Conservation (phyloP, 2,888 invertebrate genomes). For the Cosmia pyralina region DNA sequence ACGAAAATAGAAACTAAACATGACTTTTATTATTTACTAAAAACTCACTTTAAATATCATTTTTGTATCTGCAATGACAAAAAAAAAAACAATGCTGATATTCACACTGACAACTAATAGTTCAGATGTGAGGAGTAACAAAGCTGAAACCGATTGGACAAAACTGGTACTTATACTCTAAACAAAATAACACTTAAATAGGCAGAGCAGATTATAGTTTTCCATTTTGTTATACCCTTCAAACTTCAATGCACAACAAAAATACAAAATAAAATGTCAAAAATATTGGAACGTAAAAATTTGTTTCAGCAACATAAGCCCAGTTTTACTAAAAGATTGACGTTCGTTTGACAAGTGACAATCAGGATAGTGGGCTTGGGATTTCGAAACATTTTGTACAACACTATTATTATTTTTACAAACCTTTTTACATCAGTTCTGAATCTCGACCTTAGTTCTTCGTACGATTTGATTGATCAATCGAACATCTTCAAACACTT, state of each 20-base stretch:
- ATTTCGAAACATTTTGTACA: constrained; percentile 68
- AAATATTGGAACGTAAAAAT: constrained; percentile 10
- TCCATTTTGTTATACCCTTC: no score
- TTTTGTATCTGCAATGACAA: background rate
- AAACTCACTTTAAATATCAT: background rate
- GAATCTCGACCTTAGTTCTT: constrained; percentile 18
- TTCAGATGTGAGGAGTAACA: background rate
- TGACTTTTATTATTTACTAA: background rate
- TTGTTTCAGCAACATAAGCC: constrained; percentile 21
- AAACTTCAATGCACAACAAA: constrained; percentile 7
- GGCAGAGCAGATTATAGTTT: background rate
- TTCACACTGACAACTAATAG: background rate
- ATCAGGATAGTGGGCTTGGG: constrained; percentile 39
- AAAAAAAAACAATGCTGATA: background rate
- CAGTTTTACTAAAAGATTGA: constrained; percentile 41
- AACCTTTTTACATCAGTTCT: constrained; percentile 54
- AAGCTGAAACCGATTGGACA: background rate
- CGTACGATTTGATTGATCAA: constrained; percentile 19
- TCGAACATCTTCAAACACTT: constrained; percentile 15
- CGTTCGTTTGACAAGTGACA: constrained; percentile 42
- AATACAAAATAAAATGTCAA: constrained; percentile 1
- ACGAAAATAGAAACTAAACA: background rate
- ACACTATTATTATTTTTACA: constrained; percentile 60
- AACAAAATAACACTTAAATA: background rate
- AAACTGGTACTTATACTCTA: background rate